phyloP scores from a whole-genome alignment of 2,113 vertebrate genomes.

The Glaucomys volans region DNA sequence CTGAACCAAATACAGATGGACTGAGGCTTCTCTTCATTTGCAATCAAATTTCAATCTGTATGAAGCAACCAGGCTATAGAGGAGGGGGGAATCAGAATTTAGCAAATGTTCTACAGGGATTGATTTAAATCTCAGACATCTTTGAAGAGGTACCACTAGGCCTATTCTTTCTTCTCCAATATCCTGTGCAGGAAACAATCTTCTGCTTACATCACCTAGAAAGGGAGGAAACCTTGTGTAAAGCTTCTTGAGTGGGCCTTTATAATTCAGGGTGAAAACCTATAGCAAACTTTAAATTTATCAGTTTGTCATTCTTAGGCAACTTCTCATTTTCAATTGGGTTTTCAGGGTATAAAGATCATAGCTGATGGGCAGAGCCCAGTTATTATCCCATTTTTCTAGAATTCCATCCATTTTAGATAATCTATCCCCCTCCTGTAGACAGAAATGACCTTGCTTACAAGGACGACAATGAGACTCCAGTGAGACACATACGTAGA shows the following conservation, averaged over 20 bases:
- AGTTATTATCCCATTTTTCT: slow-evolving; percentile 10
- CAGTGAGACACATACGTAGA: neutral
- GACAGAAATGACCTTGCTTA: slow-evolving; percentile 20
- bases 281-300: slow-evolving; percentile 8
- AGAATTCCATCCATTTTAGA: neutral
- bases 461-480: neutral
- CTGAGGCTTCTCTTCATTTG: neutral
- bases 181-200: neutral
- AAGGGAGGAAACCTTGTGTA: neutral
- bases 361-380: neutral
- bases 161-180: neutral
- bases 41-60: slow-evolving; percentile 1
- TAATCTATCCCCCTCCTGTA: neutral
- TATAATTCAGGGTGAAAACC: neutral
- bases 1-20: slow-evolving; percentile 23
- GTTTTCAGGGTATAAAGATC: slow-evolving; percentile 6
- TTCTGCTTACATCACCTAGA: neutral
- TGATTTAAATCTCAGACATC: neutral
- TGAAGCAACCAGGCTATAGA: neutral
- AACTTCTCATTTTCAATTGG: slow-evolving; percentile 36
- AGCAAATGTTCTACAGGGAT: neutral
- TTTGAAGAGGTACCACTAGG: slow-evolving; percentile 14
- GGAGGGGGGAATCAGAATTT: neutral
- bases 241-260: neutral
- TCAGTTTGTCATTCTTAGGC: neutral